Base-by-base conservation (phyloP, 2,113 vertebrate genomes). In the Ciconia maguari region DNA sequence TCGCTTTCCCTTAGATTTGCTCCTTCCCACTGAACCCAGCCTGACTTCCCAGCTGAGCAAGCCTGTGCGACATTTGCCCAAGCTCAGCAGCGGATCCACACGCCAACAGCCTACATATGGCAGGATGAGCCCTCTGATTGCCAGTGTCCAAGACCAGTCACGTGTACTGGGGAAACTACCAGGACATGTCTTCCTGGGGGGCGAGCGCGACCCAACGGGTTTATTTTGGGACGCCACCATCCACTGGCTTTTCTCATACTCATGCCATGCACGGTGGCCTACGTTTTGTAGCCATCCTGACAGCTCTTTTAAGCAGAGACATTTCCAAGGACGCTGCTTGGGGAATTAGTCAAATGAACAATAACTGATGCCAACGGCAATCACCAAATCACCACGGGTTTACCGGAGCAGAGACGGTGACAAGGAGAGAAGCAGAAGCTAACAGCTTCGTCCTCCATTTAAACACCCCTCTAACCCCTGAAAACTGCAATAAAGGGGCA, bases 121-220 rank as follows among this genome's bases (percentile, higher is more conserved):
- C 54, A 38, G 64, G 69, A 46, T 13, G 57, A 88, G 36, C 55
- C 44, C 54, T 38, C 65, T 32, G 41, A 25, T 0, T 26, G 61
- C 42, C 57, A 2, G 19, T 11, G 65, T 13, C 68, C 32, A 17
- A 30, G 15, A n/a, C 44, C 30, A 34, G 78, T 6, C 38, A 4
- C 0, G 12, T 26, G 24, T 4, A 5, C 34, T 6, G 32, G 65
- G 58, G 51, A 57, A 61, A 22, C 16, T 10, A 58, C 44, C 5
- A 4, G 68, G 46, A 17, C 32, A 13, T 1, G 2, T 4, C 26
- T 26, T 57, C n/a, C 60, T 24, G 54, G 44, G 14, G 49, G 49
- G 8, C 1, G 1, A 14, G 36, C 1, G 7, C 29, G n/a, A 64
- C 36, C 20, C 61, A 3, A 1, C 0, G 41, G 57, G 41, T 60